Conservation (phyloP, 2,113 vertebrate species). For the Trematocara zebra region DNA sequence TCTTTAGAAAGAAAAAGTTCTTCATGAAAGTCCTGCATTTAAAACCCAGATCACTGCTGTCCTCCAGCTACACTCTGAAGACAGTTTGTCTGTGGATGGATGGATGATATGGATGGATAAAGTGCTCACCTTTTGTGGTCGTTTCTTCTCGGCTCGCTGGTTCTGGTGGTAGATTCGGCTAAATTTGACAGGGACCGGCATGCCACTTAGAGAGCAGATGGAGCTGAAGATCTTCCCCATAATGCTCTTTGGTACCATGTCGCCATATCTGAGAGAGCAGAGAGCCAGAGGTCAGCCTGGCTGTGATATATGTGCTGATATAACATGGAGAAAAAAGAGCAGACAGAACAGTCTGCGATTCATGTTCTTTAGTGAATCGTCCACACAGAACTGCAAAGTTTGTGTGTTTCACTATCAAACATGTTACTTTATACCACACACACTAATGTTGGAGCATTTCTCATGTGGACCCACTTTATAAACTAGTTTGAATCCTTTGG, state of each 20-base stretch:
- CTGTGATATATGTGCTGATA: background rate
- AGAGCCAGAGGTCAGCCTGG: background rate
- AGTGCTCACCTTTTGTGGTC: slow-evolving; percentile 84
- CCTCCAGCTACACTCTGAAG: background rate
- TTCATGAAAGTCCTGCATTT: background rate
- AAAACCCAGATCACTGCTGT: background rate
- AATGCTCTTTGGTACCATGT: slow-evolving; percentile 98
- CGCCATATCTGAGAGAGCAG: slow-evolving; percentile 81
- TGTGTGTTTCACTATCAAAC: background rate
- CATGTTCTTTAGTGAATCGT: background rate
- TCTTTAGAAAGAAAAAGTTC: background rate
- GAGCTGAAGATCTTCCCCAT: slow-evolving; percentile 96
- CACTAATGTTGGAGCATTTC: background rate
- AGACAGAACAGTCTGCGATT: background rate
- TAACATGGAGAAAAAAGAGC: background rate
- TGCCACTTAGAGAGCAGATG: slow-evolving; percentile 92
- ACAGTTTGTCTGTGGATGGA: background rate
- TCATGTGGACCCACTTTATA: background rate
- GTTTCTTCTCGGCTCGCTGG: slow-evolving; percentile 80
- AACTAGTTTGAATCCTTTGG: background rate
- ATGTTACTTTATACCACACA: background rate
- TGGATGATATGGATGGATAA: background rate
- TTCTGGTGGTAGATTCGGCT: slow-evolving; percentile 98
- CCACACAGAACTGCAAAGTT: background rate
- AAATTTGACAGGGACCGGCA: slow-evolving; percentile 96